phyloP scores from a whole-genome alignment of 2,113 vertebrate species.

The Rhipidura dahli region DNA sequence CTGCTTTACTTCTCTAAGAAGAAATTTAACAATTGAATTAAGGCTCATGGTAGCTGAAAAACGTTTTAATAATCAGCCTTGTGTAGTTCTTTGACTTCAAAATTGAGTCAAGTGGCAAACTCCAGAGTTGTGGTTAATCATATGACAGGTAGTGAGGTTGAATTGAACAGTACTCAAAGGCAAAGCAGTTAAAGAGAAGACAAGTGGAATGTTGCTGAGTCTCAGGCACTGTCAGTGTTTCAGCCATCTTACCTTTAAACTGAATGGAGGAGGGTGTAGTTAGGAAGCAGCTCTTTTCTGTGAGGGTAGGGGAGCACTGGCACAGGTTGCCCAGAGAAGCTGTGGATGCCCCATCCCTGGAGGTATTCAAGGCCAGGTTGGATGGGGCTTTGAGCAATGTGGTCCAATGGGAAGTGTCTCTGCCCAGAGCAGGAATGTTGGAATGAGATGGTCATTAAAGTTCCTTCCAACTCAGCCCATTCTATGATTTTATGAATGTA shows the following conservation, averaged over 20 bases:
- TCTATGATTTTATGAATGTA: background rate
- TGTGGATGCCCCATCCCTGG: background rate
- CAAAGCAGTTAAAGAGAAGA: background rate
- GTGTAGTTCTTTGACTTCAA: background rate
- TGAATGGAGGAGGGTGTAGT: background rate
- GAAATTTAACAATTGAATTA: background rate
- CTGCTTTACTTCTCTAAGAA: background rate
- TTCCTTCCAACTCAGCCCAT: background rate
- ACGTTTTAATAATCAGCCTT: background rate
- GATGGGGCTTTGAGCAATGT: fast-evolving
- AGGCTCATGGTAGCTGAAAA: background rate
- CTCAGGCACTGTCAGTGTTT: background rate
- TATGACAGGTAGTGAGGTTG: background rate
- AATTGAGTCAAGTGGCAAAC: background rate
- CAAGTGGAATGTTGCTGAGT: background rate
- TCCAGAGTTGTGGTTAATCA: background rate
- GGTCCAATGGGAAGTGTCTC: background rate
- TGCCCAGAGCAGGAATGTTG: background rate
- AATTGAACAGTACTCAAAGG: background rate
- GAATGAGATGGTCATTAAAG: background rate
- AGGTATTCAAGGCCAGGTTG: background rate
- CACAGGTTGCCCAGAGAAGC: background rate
- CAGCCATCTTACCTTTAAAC: background rate
- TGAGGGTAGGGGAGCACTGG: background rate
- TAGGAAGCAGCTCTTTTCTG: background rate